These are phyloP conservation scores for Chesias legatella DNA, from an alignment of 2,888 invertebrate species.

Conservation along the genomic window DNA sequence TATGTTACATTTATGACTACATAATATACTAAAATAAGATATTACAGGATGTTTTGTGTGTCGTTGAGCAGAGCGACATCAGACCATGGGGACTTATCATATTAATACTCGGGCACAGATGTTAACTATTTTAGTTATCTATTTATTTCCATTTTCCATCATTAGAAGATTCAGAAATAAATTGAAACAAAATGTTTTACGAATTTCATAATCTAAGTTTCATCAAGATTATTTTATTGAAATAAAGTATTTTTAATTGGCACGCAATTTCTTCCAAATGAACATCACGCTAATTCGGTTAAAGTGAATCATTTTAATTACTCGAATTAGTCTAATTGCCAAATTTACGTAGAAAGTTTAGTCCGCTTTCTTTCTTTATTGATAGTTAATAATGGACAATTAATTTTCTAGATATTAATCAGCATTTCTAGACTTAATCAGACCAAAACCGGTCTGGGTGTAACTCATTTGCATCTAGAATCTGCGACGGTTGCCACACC, in stretches of 20 bases:
- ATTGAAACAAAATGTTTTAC: no score
- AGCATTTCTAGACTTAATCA: slow-evolving; percentile 16
- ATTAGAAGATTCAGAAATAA: no score
- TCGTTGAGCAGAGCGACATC: no score
- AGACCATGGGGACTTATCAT: no score
- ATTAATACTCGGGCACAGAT: no score
- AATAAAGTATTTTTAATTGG: slow-evolving; percentile 17
- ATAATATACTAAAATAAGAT: no score
- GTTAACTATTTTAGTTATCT: no score
- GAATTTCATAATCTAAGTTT: no score
- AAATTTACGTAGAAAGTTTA: slow-evolving; percentile 22
- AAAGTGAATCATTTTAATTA: slow-evolving; percentile 11
- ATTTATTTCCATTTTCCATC: no score
- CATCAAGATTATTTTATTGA: no score
- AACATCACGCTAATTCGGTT: slow-evolving; percentile 15
- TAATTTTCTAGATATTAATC: slow-evolving; percentile 21
- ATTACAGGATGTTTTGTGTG: no score
- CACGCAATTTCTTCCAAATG: slow-evolving; percentile 11
- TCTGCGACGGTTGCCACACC: slow-evolving; percentile 11
- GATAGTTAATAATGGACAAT: slow-evolving; percentile 18
- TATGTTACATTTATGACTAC: no score
- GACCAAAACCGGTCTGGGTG: slow-evolving; percentile 10
- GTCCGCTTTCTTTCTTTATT: slow-evolving; percentile 13
- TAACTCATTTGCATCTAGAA: slow-evolving; percentile 18
- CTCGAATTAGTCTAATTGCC: slow-evolving; percentile 21